These are phyloP conservation scores for Sinella curviseta DNA, from an alignment of 1,140 invertebrate genomes.

Conservation along the genomic window DNA sequence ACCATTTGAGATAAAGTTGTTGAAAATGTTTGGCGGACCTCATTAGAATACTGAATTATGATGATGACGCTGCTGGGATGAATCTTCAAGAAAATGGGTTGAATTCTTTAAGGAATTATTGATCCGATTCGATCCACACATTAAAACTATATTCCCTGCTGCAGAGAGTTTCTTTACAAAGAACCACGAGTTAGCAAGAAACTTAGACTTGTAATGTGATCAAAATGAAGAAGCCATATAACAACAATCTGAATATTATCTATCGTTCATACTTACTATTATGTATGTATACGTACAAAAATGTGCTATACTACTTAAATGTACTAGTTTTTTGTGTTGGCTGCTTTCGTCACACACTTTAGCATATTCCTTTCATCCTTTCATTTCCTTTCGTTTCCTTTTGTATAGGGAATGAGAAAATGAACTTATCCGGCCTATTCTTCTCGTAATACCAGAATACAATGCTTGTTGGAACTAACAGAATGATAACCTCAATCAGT, in stretches of 20 bases:
- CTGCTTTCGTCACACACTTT: not conserved
- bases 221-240: too few relatives aligned
- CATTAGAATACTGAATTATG: slow-evolving; percentile 22
- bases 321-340: too few relatives aligned
- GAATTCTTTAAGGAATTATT: slow-evolving; percentile 1
- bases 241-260: too few relatives aligned
- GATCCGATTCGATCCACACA: not conserved
- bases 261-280: too few relatives aligned
- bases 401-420: not conserved
- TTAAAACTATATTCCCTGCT: too few relatives aligned
- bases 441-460: not conserved
- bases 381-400: slow-evolving; percentile 20
- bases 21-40: not conserved
- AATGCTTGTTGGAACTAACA: too few relatives aligned
- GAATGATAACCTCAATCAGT: too few relatives aligned
- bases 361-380: slow-evolving; percentile 5
- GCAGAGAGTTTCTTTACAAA: not conserved
- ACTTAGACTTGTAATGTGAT: too few relatives aligned
- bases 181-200: too few relatives aligned
- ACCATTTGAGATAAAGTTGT: not conserved
- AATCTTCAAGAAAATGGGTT: slow-evolving; percentile 13
- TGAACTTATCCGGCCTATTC: slow-evolving; percentile 20
- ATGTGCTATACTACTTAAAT: too few relatives aligned
- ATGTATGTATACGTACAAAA: too few relatives aligned
- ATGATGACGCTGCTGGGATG: not conserved